These are phyloP conservation scores for Spodoptera picta DNA, from an alignment of 2,888 invertebrate genomes.

Conservation along the genomic window DNA sequence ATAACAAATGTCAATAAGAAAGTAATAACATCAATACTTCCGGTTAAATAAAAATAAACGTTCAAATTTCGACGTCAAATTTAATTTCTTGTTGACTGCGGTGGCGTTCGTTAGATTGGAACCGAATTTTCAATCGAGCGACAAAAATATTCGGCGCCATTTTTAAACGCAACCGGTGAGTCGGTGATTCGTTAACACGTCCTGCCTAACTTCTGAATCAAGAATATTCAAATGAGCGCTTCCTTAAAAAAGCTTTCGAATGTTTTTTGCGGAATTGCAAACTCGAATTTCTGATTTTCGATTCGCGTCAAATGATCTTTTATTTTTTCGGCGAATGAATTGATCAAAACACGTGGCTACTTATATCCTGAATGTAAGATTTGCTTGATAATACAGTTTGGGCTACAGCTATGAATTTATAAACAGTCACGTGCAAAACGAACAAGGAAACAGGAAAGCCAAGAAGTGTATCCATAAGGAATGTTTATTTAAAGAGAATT, in stretches of 20 bases:
- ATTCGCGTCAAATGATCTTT: slow-evolving; percentile 39
- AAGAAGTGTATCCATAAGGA: slow-evolving; percentile 6
- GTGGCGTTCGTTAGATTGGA: slow-evolving; percentile 75
- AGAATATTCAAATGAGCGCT: slow-evolving; percentile 56
- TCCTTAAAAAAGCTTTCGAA: slow-evolving; percentile 45
- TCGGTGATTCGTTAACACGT: slow-evolving; percentile 59
- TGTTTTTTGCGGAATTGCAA: slow-evolving; percentile 36
- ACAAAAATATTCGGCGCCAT: slow-evolving; percentile 69
- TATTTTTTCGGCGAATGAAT: slow-evolving; percentile 22
- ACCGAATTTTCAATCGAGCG: slow-evolving; percentile 77
- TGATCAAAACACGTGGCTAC: slow-evolving; percentile 2
- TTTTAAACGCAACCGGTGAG: slow-evolving; percentile 64
- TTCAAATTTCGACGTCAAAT: slow-evolving; percentile 72
- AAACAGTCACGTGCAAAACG: neutral
- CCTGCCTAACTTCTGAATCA: slow-evolving; percentile 56
- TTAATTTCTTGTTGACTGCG: slow-evolving; percentile 80
- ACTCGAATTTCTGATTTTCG: slow-evolving; percentile 47
- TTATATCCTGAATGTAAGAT: no score
- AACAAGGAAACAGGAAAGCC: slow-evolving; percentile 1
- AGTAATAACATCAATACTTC: slow-evolving; percentile 41
- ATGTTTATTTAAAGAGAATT: slow-evolving; percentile 40
- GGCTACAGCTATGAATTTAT: slow-evolving; percentile 2
- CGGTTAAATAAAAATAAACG: slow-evolving; percentile 61
- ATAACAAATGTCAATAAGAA: slow-evolving; percentile 27
- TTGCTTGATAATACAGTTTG: no score